Base-by-base conservation (phyloP, 2,797 vertebrate genomes). In the Setipinna tenuifilis region DNA sequence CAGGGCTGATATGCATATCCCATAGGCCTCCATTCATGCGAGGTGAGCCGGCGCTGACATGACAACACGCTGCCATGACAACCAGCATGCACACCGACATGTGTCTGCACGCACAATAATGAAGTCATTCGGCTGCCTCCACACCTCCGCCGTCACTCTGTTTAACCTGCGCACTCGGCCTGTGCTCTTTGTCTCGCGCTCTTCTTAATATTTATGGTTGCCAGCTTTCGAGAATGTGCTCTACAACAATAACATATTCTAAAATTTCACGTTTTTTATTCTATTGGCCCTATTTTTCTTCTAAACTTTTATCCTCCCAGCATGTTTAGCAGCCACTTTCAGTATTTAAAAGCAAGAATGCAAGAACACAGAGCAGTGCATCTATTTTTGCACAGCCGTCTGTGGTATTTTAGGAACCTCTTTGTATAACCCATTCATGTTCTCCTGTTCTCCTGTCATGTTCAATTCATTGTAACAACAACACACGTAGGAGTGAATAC, bases 1-100 rank as follows among this genome's bases (percentile, higher is more conserved):
- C 31, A 87, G 75, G 84, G 88, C 87, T 87, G 89, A 87, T 89
- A 88, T 85, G 82, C 89, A 85, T 87, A 87, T 94, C 91, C 90
- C 85, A 41, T 90, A 93, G 92, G 90, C 92, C 90, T 93, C 87
- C 92, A 93, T 93, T 94, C 90, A 94, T 91, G 92, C 93, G 95
- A 95, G 94, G 93, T 94, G 92, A 95, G 91, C 92, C 57, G 81
- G 88, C 88, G 91, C 92, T 92, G 91, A 94, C 92, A 92, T 91
- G 91, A 94, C 90, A 92, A 90, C 90, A 86, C 65, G 94, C 92
- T 95, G 83, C 94, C 93, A 95, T 95, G 94, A 93, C 94, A 95
- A 95, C 95, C 82, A 90, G 59, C 88, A 90, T 91, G 92, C 91
- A 89, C 88, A 90, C 86, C 83, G 84, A 89, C 89, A 84, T 92